A percentile compares a stretch with the other conserved stretches of the same genome.
phyloP scores from a whole-genome alignment of 2,113 vertebrate genomes.

The Cryptoleucopteryx plumbea region DNA sequence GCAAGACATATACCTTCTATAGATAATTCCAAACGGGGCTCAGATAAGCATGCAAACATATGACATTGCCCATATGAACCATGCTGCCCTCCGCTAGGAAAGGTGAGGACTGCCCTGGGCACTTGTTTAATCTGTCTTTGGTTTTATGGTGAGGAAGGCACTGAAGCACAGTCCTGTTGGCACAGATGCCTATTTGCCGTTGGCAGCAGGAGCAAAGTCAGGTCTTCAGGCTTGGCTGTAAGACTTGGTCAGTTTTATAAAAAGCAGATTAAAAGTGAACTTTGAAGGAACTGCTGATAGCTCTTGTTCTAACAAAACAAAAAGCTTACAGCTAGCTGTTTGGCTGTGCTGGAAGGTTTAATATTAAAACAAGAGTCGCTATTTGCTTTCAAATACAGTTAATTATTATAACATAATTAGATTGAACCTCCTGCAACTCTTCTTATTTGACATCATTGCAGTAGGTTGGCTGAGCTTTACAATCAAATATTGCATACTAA shows the following conservation, averaged over 20 bases:
- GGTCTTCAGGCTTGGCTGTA: not conserved
- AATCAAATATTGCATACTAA: not conserved
- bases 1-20: not conserved
- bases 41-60: not conserved
- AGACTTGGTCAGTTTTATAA: not conserved
- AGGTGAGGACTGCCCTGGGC: not conserved
- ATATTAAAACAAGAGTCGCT: conserved; percentile 46
- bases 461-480: not conserved
- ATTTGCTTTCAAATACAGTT: conserved; percentile 46
- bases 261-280: not conserved
- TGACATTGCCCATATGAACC: not conserved
- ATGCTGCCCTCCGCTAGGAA: not conserved
- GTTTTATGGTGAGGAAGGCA: not conserved
- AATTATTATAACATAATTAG: conserved; percentile 61
- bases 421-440: conserved; percentile 9
- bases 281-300: not conserved
- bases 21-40: not conserved
- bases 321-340: not conserved
- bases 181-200: not conserved
- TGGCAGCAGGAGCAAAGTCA: not conserved
- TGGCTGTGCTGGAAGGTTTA: conserved; percentile 30
- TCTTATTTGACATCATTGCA: conserved; percentile 20
- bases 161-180: not conserved
- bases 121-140: not conserved
- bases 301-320: not conserved